These are phyloP conservation scores for Pelobates cultripes DNA, from an alignment of 2,797 vertebrate species.

Conservation along the genomic window DNA sequence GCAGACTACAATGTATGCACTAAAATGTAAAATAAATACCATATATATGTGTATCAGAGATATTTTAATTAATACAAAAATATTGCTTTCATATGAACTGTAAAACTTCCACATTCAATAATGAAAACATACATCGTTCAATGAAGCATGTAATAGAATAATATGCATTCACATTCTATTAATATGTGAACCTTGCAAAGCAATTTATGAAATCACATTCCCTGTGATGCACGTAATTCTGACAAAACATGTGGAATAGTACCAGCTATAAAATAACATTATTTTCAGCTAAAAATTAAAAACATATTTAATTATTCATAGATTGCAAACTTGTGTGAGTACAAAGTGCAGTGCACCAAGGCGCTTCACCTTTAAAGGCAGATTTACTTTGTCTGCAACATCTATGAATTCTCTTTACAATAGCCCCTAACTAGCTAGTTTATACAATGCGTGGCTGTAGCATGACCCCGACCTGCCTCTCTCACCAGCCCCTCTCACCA, in stretches of 20 bases:
- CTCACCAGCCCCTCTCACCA: too few relatives aligned
- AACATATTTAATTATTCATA: background rate
- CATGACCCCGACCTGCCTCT: too few relatives aligned
- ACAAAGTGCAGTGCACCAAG: too few relatives aligned
- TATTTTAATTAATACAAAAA: background rate
- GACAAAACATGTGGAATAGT: background rate
- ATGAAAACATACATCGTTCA: conserved; percentile 5
- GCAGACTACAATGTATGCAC: background rate
- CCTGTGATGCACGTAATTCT: background rate
- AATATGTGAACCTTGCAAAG: background rate
- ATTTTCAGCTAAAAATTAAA: background rate
- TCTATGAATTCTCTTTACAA: too few relatives aligned
- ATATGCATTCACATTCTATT: background rate
- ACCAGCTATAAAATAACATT: background rate
- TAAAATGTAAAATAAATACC: background rate
- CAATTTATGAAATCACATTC: background rate
- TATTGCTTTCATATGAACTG: background rate
- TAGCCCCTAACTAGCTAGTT: too few relatives aligned
- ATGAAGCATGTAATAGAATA: conserved; percentile 15
- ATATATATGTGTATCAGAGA: background rate
- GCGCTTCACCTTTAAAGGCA: too few relatives aligned
- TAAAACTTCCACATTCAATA: background rate
- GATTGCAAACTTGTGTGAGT: too few relatives aligned
- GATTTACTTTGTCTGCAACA: too few relatives aligned
- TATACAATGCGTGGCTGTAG: too few relatives aligned